Conservation (phyloP, 2,797 vertebrate genomes). For the Phataginus tetradactyla region DNA sequence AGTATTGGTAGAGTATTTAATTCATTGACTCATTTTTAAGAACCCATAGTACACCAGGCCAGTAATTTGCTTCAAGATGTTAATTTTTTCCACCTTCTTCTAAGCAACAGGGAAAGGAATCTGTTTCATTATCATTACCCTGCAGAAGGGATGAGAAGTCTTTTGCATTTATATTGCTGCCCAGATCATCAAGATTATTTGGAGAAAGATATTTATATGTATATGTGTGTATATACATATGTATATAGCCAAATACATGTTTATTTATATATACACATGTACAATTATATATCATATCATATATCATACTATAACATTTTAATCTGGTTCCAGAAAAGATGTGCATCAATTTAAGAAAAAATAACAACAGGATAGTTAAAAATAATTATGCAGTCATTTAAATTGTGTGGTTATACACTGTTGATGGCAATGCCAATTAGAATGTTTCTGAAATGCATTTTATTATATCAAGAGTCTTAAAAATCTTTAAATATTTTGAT, state of each 20-base stretch:
- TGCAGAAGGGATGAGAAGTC: not conserved
- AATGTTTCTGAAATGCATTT: not conserved
- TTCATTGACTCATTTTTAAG: not conserved
- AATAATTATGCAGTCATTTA: not conserved
- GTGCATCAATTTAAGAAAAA: not conserved
- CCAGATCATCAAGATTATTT: not conserved
- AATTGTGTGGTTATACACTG: not conserved
- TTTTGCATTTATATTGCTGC: not conserved
- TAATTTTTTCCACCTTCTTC: not conserved
- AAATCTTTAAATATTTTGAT: not conserved
- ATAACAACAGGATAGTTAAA: not conserved
- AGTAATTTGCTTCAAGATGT: not conserved
- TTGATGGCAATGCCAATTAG: not conserved
- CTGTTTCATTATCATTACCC: not conserved
- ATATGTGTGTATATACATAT: not conserved
- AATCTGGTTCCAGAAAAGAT: not conserved
- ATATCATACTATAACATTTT: not conserved
- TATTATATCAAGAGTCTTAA: constrained; percentile 5
- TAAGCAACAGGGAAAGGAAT: not conserved
- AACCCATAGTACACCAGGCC: too few relatives aligned
- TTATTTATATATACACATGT: not conserved
- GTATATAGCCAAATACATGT: not conserved
- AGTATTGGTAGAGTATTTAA: not conserved
- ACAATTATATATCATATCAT: not conserved
- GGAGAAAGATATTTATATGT: not conserved